Evolutionary conservation across 2,113 vertebrate species (phyloP), one percentile per base, ranked within the genome.

Genomic region (Physeter macrocephalus): DNA sequence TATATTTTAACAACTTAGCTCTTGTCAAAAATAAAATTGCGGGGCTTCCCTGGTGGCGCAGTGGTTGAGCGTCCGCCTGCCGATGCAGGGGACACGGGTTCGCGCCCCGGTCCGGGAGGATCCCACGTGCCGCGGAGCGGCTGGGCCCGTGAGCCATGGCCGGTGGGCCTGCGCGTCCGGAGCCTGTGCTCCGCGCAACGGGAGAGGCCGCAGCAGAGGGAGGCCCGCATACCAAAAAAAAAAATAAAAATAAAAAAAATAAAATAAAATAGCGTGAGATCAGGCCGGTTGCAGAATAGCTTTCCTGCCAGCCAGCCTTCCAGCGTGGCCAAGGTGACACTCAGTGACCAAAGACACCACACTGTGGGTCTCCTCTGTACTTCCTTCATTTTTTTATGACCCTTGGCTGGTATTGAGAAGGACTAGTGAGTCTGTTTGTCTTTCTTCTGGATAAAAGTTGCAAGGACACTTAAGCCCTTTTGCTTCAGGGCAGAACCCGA

Each of bases 391-490:
- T 74, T 74, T 41, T 36, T 29, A 5, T 23, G 34, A 61, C 66
- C 67, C 39, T 54, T 59, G 39, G 36, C 89, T 80, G 49, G 62
- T 43, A 10, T 10, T 10, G 81, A 82, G 89, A 92, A 95, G 93
- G 52, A 82, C 25, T 11, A 1, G 34, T 39, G 39, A 66, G 64
- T 49, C 2, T 86, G 87, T 93, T 88, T 95, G 83, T 83, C 94
- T 96, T 95, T 86, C 46, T 90, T 85, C 66, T 83, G 85, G 39
- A 88, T 71, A 13, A 66, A 82, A 81, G 61, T 93, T 72, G n/a
- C 43, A 69, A 66, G 97, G 87, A 96, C 96, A 92, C 78, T 96
- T 97, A 98, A 96, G 96, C 90, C 90, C 90, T 94, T 64, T 0
- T n/a, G 95, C 95, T 90, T 74, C 67, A 23, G 95, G 96, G 96